Base-by-base conservation (phyloP, 2,888 invertebrate species). In the Polydrusus tereticollis region DNA sequence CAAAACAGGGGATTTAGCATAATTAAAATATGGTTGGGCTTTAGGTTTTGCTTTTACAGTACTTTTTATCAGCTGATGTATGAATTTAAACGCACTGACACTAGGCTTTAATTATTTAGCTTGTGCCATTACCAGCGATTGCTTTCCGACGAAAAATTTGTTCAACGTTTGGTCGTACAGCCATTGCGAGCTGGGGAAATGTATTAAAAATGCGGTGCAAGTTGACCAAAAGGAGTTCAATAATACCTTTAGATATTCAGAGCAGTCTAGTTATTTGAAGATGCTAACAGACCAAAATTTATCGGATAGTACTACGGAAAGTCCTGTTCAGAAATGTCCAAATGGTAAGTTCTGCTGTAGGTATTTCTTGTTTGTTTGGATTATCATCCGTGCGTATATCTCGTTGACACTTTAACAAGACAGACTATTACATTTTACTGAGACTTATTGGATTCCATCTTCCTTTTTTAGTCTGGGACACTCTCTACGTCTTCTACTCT, bases 71-170 rank as follows among this genome's bases (percentile, higher is more conserved):
- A n/a, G n/a, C n/a, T n/a, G n/a, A n/a, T n/a, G n/a, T n/a, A n/a
- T n/a, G n/a, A n/a, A n/a, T n/a, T n/a, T n/a, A n/a, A n/a, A n/a
- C n/a, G n/a, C n/a, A n/a, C n/a, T n/a, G n/a, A n/a, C n/a, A n/a
- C n/a, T n/a, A n/a, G n/a, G n/a, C n/a, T n/a, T n/a, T n/a, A n/a
- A n/a, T n/a, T n/a, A n/a, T n/a, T n/a, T 47, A 77, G 78, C 69
- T 36, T 80, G 80, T 59, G 78, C 80, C 20, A 74, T 80, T 63
- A 69, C 76, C 26, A 68, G 57, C 10, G 80, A 80, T 47, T 80
- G 80, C 59, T 59, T 76, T 21, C 70, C 69, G 41, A 72, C 29
- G 52, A 10, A 20, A 8, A 41, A 16, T 18, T 21, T 18, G 16
- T 43, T 59, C 20, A 47, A 21, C 20, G 26, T 59, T n/a, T 41